phyloP scores from a whole-genome alignment of 2,113 vertebrate species.

The Malurus elegans region DNA sequence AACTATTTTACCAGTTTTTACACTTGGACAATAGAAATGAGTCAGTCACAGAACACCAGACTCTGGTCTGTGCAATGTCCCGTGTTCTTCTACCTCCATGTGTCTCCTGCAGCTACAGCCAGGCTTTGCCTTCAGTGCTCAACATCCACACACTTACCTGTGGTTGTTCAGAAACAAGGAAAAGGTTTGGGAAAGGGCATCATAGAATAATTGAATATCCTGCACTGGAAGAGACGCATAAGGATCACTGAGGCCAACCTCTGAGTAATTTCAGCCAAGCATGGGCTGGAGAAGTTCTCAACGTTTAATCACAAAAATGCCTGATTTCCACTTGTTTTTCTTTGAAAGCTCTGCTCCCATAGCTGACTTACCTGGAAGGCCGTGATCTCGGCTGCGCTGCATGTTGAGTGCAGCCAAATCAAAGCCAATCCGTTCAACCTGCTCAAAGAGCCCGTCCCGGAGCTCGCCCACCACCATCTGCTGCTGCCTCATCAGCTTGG shows the following conservation, averaged over 20 bases:
- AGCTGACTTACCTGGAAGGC: conserved; percentile 74
- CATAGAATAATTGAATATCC: not conserved
- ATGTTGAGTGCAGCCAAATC: conserved; percentile 84
- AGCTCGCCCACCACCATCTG: conserved; percentile 82
- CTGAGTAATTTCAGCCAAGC: not conserved
- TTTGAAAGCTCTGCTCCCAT: not conserved
- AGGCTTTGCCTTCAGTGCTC: not conserved
- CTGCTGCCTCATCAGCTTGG: conserved; percentile 81
- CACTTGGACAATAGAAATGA: not conserved
- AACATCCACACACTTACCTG: not conserved
- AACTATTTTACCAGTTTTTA: not conserved
- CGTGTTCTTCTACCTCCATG: accelerated
- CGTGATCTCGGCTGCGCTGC: conserved; percentile 80
- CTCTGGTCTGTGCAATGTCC: not conserved
- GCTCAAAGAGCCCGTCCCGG: conserved; percentile 79
- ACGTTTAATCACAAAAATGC: not conserved
- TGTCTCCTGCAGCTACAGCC: not conserved
- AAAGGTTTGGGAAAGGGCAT: not conserved
- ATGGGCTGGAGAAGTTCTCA: not conserved
- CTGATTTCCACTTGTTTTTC: not conserved
- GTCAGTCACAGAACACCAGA: not conserved
- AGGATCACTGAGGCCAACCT: not conserved
- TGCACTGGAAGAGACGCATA: not conserved
- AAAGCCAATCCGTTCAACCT: conserved; percentile 66
- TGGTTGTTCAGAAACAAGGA: not conserved